A percentile compares a stretch with the other conserved stretches of the same genome.
These are phyloP conservation scores for Mylabris phalerata DNA, from an alignment of 1,140 invertebrate species.

Conservation along the genomic window DNA sequence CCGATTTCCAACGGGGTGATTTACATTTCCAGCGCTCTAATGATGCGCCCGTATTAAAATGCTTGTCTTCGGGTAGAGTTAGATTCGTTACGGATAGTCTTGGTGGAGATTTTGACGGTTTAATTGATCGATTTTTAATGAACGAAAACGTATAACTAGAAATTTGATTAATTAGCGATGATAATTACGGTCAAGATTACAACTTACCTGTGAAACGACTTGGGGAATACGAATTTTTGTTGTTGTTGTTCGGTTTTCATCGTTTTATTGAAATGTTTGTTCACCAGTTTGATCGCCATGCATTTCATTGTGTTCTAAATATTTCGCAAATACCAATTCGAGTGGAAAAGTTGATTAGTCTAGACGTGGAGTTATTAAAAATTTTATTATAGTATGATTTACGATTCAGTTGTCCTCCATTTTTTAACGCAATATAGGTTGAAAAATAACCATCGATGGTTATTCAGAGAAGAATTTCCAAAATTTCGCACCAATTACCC, in stretches of 20 bases:
- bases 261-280: not conserved
- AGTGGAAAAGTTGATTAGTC: constrained; percentile 9
- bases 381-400: constrained; percentile 18
- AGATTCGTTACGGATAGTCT: not conserved
- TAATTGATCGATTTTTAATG: not conserved
- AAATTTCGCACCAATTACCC: too few relatives aligned
- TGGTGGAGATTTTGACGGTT: not conserved
- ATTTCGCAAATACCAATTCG: not conserved
- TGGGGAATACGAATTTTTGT: too few relatives aligned
- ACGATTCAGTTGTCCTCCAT: constrained; percentile 14
- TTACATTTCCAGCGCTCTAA: constrained; percentile 19
- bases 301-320: constrained; percentile 4
- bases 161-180: not conserved
- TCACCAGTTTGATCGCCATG: constrained; percentile 1
- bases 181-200: not conserved
- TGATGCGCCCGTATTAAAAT: constrained; percentile 17
- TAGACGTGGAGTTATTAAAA: constrained; percentile 15
- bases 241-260: not conserved
- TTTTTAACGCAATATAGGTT: too few relatives aligned
- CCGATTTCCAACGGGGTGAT: constrained; percentile 11
- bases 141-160: constrained; percentile 7
- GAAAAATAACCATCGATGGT: too few relatives aligned
- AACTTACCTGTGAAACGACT: not conserved
- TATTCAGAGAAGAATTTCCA: too few relatives aligned
- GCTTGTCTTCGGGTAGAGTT: constrained; percentile 1